phyloP scores from a whole-genome alignment of 2,113 vertebrate genomes.

The Chamaea fasciata region DNA sequence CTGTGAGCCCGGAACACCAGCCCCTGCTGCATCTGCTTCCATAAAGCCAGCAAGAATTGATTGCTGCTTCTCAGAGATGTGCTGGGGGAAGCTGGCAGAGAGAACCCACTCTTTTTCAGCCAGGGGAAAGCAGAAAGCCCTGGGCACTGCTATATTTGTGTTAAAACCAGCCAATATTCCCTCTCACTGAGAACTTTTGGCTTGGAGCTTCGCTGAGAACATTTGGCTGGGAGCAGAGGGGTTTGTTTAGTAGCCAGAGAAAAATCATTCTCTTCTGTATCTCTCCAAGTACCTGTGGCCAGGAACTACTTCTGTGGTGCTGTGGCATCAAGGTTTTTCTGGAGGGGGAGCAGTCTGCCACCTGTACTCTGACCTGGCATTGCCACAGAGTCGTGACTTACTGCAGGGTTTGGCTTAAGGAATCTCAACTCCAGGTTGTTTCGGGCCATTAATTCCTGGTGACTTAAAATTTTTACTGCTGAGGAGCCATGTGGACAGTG shows the following conservation, averaged over 20 bases:
- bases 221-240: background rate
- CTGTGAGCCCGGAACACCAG: background rate
- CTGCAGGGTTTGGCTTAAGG: background rate
- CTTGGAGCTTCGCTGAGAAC: background rate
- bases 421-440: background rate
- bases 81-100: background rate
- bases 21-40: background rate
- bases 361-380: background rate
- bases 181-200: background rate
- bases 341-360: background rate
- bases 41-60: background rate
- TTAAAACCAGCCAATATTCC: background rate
- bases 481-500: background rate
- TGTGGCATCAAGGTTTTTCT: background rate
- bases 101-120: background rate
- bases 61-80: background rate
- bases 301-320: background rate
- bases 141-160: background rate
- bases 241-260: background rate
- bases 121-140: background rate
- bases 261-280: background rate
- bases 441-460: fast-evolving
- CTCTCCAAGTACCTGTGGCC: background rate
- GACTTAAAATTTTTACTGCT: background rate
- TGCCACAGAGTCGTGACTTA: background rate